A percentile compares a stretch with the other conserved stretches of the same genome.
These are phyloP conservation scores for Tanypteryx hageni DNA, from an alignment of 2,888 invertebrate genomes.

Conservation along the genomic window DNA sequence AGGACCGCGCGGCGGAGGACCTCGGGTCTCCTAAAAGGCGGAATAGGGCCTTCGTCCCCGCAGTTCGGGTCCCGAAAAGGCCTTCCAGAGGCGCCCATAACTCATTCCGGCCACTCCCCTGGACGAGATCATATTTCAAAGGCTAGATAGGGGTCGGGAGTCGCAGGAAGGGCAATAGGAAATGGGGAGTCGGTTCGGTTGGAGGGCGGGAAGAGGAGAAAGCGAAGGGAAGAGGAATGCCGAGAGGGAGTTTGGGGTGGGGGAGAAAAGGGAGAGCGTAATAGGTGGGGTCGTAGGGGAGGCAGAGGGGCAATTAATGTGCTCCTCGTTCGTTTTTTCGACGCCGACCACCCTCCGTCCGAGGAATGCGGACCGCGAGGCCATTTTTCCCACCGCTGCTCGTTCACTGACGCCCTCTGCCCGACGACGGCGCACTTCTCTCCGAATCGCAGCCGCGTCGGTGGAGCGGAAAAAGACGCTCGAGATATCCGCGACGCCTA, in stretches of 20 bases:
- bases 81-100: neutral
- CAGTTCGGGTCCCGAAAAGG: neutral
- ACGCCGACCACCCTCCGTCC: neutral
- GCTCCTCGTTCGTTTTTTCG: neutral
- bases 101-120: constrained; percentile 29
- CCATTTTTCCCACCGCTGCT: neutral
- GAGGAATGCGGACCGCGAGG: constrained; percentile 45
- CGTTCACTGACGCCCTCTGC: neutral
- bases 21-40: neutral
- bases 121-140: constrained; percentile 57
- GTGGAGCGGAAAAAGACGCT: neutral
- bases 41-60: neutral
- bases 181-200: neutral
- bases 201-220: neutral
- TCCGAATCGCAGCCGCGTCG: neutral
- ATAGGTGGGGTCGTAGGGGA: constrained; percentile 33
- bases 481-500: neutral
- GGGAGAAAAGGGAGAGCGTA: neutral
- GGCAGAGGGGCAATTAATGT: constrained; percentile 41
- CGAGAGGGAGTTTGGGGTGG: too few relatives aligned
- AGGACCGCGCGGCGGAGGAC: too few relatives aligned
- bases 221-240: neutral
- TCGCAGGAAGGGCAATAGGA: neutral
- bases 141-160: constrained; percentile 25
- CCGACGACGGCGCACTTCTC: neutral